Percentiles rank a stretch among this genome's conserved stretches.
Evolutionary conservation across 2,888 invertebrate species (phyloP).

Genomic region (Tuberolachnus salignus): DNA sequence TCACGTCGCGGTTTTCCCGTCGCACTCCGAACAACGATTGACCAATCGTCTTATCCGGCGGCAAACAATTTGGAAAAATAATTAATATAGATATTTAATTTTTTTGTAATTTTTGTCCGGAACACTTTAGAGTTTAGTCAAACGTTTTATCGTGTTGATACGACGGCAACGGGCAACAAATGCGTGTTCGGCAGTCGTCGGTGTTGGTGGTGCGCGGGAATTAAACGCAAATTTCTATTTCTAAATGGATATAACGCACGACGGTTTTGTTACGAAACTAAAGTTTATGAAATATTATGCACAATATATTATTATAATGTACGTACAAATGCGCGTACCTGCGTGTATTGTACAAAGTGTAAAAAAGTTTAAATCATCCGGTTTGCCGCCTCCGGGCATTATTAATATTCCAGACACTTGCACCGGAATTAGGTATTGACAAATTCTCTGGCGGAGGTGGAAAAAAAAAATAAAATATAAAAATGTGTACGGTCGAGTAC

Average conservation of each 20-base stretch:
- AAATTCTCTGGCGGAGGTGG: not conserved
- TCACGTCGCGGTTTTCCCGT: too few species aligned
- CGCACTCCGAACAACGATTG: too few species aligned
- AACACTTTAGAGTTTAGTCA: too few species aligned
- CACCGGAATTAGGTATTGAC: not conserved
- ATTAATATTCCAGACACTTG: conserved; percentile 15
- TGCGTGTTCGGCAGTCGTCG: not conserved
- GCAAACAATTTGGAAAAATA: too few species aligned
- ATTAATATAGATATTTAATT: too few species aligned
- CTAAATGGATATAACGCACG: not conserved
- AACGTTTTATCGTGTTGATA: too few species aligned
- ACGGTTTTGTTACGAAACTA: not conserved
- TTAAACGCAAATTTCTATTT: not conserved
- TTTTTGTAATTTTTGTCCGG: too few species aligned
- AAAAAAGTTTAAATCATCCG: not conserved
- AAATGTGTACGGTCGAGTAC: too few species aligned
- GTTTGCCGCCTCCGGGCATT: not conserved
- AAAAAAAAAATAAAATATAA: too few species aligned
- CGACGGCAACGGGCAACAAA: too few species aligned
- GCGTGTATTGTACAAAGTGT: not conserved
- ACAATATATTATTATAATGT: not conserved
- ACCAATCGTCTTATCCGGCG: too few species aligned
- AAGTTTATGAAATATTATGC: not conserved
- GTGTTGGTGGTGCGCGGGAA: not conserved
- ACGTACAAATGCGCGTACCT: too few species aligned